These are phyloP conservation scores for Caenorhabditis sp. DNA, from an alignment of 2,888 invertebrate genomes.

Conservation along the genomic window DNA sequence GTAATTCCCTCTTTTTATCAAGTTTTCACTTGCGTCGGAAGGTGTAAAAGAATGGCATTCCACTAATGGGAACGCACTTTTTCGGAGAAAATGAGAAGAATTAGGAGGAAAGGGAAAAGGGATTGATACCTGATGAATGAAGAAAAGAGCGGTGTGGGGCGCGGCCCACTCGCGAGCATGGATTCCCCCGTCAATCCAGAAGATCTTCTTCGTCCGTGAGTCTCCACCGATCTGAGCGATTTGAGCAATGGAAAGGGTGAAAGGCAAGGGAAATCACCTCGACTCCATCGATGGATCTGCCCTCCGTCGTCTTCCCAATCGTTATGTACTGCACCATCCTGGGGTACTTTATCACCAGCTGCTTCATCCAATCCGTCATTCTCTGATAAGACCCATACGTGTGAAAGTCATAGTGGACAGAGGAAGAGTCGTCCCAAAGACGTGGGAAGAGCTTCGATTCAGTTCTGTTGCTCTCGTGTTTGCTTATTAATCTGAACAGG, in stretches of 20 bases:
- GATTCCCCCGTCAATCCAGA: conserved; percentile 79
- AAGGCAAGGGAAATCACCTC: conserved; percentile 61
- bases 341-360: conserved; percentile 71
- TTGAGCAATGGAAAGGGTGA: not conserved
- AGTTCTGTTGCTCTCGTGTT: conserved; percentile 39
- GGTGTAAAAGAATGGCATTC: not conserved
- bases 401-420: conserved; percentile 60
- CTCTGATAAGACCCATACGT: conserved; percentile 61
- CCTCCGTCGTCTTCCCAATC: conserved; percentile 77
- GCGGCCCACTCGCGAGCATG: conserved; percentile 79
- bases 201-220: conserved; percentile 69
- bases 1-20: conserved; percentile 14
- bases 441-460: conserved; percentile 23
- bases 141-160: conserved; percentile 78
- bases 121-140: conserved; percentile 77
- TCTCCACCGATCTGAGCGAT: conserved; percentile 72
- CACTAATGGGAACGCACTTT: conserved; percentile 23
- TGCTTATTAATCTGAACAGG: conserved; percentile 50
- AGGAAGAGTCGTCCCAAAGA: conserved; percentile 55
- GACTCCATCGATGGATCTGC: conserved; percentile 75
- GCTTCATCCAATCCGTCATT: conserved; percentile 74
- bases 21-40: not conserved
- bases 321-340: conserved; percentile 72
- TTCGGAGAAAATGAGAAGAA: not conserved
- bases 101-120: no score